Base-by-base conservation (phyloP, 2,797 vertebrate genomes). In the Leuciscus waleckii region DNA sequence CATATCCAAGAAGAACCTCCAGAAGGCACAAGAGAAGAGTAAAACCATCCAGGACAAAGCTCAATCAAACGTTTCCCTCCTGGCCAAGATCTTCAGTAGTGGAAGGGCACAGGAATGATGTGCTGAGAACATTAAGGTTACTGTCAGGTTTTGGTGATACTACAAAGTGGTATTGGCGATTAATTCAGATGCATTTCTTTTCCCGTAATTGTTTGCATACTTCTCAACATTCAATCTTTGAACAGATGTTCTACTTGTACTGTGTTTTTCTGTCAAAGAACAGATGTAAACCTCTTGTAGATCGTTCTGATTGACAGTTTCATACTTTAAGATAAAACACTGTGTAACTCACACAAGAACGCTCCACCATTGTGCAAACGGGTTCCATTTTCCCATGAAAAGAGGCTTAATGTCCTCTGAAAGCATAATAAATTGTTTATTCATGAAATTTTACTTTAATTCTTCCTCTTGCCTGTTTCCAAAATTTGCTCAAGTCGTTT, bases 1-100 rank as follows among this genome's bases (percentile, higher is more conserved):
- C 87, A 87, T 92, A 75, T 90, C 91, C 6, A 92, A 94, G 79
- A 95, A 95, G 69, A 91, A 91, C 49, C 93, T 94, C 79, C 89
- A 93, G 29, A 95, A 94, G 77, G 85, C 92, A 73, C 89, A 93
- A 85, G 93, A 93, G 5, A 90, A 89, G 35, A 92, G 81, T 14
- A 89, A 91, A 79, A 89, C 92, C 80, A 87, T 94, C 0, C 92
- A 95, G 87, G 77, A 87, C 71, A 94, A 95, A 89, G 92, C 95
- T 3, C 94, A 94, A 74, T 95, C 95, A 14, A 96, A 96, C 3
- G 85, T 94, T 37, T 95, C 95, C 0, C 93, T 98, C 69, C 92
- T 98, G 68, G 94, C 95, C 35, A 97, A 94, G 91, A 98, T 98
- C 86, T 98, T 98, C 91, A 96, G 94, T 82, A 87, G 93, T 41